These are phyloP conservation scores for Anser brachyrhynchus DNA, from an alignment of 2,113 vertebrate genomes.

Conservation along the genomic window DNA sequence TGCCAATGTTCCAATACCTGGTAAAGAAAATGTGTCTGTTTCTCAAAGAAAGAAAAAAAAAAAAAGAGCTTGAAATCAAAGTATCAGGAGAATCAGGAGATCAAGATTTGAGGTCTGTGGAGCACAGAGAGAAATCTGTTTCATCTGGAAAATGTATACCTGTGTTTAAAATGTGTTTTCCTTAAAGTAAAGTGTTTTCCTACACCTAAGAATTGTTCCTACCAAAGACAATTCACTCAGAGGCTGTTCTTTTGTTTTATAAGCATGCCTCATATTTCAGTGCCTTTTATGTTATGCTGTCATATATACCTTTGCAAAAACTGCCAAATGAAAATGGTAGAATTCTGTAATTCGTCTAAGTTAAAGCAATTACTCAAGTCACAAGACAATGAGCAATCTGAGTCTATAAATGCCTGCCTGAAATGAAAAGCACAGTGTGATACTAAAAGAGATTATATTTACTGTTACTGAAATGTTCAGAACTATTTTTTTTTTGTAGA, in stretches of 20 bases:
- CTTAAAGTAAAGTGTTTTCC: background rate
- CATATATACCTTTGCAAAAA: slow-evolving; percentile 3
- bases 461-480: background rate
- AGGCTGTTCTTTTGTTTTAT: background rate
- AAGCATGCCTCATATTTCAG: slow-evolving; percentile 9
- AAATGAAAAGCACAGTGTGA: background rate
- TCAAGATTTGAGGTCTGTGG: background rate
- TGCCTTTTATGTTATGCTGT: background rate
- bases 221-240: background rate
- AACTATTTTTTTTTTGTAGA: background rate
- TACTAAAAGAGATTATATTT: background rate
- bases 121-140: background rate
- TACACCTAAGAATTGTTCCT: background rate
- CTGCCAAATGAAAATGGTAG: slow-evolving; percentile 7
- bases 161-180: background rate
- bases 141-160: background rate
- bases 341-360: slow-evolving; percentile 32
- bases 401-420: background rate
- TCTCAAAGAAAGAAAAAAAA: background rate
- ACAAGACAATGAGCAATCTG: background rate
- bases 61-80: background rate
- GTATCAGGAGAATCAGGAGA: background rate
- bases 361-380: slow-evolving; percentile 3
- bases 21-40: background rate
- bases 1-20: background rate